These are phyloP conservation scores for Forbesichthys papilliferus DNA, from an alignment of 2,113 vertebrate species.

Conservation along the genomic window DNA sequence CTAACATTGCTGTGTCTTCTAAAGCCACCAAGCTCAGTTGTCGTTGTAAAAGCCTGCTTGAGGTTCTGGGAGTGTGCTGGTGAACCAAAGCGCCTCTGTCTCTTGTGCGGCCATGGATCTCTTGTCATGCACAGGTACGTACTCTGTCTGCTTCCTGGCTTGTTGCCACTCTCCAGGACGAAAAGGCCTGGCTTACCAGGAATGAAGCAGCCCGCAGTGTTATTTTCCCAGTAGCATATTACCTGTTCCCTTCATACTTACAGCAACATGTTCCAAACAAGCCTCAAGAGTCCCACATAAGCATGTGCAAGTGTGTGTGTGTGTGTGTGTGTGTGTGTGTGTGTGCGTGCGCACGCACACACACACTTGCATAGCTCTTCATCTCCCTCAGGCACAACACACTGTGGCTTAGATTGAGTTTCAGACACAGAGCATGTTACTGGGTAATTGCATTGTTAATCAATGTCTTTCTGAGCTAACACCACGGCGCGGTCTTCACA, in stretches of 20 bases:
- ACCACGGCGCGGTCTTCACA: conserved; percentile 63
- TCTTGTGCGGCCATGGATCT: conserved; percentile 31
- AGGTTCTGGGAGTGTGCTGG: conserved; percentile 21
- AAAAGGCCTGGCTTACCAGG: conserved; percentile 41
- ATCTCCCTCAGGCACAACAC: conserved; percentile 58
- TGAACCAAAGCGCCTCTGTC: conserved; percentile 31
- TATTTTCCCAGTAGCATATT: conserved; percentile 30
- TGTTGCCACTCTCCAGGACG: conserved; percentile 40
- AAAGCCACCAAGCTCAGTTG: conserved; percentile 19
- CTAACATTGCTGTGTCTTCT: conserved; percentile 34
- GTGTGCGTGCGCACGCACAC: conserved; percentile 33
- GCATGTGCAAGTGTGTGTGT: too few relatives aligned
- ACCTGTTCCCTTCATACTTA: conserved; percentile 36
- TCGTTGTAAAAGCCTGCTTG: conserved; percentile 2
- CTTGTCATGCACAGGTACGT: conserved; percentile 49
- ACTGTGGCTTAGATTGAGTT: conserved; percentile 69
- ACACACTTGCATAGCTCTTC: conserved; percentile 34
- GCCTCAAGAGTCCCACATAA: conserved; percentile 42
- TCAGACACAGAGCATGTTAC: conserved; percentile 75
- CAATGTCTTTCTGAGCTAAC: conserved; percentile 75
- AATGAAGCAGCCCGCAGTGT: conserved; percentile 50
- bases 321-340: too few relatives aligned
- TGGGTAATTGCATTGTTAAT: conserved; percentile 81
- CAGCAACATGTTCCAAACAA: conserved; percentile 50
- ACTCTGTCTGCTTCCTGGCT: conserved; percentile 42